Percentiles rank a stretch among this genome's conserved stretches.
Conservation (phyloP, 2,888 invertebrate genomes). For the Trachelus troglodyta region DNA sequence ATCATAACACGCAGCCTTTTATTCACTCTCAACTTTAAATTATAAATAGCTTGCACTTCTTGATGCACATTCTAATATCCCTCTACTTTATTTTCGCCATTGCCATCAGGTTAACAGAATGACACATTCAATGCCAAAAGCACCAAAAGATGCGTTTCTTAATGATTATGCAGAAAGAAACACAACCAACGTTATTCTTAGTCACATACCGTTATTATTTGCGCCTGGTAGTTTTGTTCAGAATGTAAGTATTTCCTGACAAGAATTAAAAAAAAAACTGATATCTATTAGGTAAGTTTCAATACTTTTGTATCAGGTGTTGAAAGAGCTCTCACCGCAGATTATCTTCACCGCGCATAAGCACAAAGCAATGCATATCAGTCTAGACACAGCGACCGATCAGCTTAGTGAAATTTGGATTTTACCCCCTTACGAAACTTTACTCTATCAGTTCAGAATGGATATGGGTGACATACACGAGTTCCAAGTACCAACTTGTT, state of each 20-base stretch:
- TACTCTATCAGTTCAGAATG: slow-evolving; percentile 65
- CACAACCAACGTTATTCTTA: slow-evolving; percentile 75
- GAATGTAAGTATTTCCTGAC: slow-evolving; percentile 63
- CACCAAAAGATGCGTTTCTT: slow-evolving; percentile 63
- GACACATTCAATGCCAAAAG: slow-evolving; percentile 73
- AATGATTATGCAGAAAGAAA: slow-evolving; percentile 65
- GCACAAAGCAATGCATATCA: slow-evolving; percentile 73
- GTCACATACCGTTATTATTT: slow-evolving; percentile 78
- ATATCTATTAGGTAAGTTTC: not conserved
- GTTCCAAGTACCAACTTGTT: slow-evolving; percentile 92
- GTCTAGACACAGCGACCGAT: slow-evolving; percentile 59
- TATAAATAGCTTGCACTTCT: not conserved
- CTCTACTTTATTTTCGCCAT: not conserved
- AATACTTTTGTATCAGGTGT: slow-evolving; percentile 66
- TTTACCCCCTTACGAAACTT: slow-evolving; percentile 57
- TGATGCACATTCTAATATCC: not conserved
- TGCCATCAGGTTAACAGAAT: slow-evolving; percentile 71
- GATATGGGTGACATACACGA: slow-evolving; percentile 72
- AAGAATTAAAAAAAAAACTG: not conserved
- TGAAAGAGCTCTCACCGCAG: slow-evolving; percentile 75
- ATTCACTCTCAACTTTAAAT: not conserved
- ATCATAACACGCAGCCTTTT: not conserved
- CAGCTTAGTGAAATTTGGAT: slow-evolving; percentile 58
- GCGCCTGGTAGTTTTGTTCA: slow-evolving; percentile 69
- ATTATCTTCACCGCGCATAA: slow-evolving; percentile 79